Conservation (phyloP, 2,113 vertebrate genomes). For the Triplophysa siluroides region DNA sequence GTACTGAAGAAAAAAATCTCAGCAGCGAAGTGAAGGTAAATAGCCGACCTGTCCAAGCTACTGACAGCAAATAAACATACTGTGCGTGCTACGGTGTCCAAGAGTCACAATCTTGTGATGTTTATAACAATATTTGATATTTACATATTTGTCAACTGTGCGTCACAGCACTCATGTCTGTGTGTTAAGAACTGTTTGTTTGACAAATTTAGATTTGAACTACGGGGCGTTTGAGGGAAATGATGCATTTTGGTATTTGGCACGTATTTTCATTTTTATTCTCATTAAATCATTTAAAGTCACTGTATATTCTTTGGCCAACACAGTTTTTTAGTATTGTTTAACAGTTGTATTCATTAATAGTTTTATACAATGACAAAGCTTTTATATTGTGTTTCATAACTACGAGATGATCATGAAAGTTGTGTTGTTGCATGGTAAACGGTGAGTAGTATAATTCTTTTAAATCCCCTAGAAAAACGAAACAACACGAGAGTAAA, state of each 20-base stretch:
- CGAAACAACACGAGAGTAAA: too few relatives aligned
- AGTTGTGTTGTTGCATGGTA: too few relatives aligned
- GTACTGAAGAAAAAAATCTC: constrained; percentile 60
- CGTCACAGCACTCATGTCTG: constrained; percentile 26
- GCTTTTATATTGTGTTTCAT: too few relatives aligned
- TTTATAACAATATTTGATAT: constrained; percentile 53
- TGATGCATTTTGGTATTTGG: constrained; percentile 2
- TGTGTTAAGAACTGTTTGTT: constrained; percentile 37
- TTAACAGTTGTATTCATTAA: too few relatives aligned
- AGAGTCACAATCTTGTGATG: constrained; percentile 20
- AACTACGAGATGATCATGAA: too few relatives aligned
- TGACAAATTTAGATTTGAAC: constrained; percentile 22
- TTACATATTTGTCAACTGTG: constrained; percentile 53
- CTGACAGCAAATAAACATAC: constrained; percentile 29
- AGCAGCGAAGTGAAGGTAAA: constrained; percentile 67
- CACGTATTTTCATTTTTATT: neutral
- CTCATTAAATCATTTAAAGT: neutral
- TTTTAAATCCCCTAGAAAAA: too few relatives aligned
- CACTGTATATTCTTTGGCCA: too few relatives aligned
- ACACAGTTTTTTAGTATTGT: too few relatives aligned
- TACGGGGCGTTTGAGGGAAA: neutral
- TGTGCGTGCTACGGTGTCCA: neutral
- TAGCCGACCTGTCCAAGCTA: constrained; percentile 50
- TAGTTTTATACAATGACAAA: too few relatives aligned
- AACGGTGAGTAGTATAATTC: too few relatives aligned